These are phyloP conservation scores for Drosophila paulistorum DNA, from an alignment of 1,140 invertebrate species.

Conservation along the genomic window DNA sequence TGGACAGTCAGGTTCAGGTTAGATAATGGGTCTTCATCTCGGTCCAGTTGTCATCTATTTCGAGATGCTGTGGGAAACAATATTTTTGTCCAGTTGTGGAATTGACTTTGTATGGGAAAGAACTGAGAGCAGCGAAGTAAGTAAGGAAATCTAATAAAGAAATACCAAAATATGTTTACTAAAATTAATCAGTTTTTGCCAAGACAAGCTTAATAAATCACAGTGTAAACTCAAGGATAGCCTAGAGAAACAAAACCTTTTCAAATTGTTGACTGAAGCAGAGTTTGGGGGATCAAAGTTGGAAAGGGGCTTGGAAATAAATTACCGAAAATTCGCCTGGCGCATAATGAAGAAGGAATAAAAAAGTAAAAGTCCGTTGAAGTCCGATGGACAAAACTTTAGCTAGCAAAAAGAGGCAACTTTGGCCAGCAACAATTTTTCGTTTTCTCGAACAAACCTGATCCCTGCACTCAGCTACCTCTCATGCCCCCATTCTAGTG, in stretches of 20 bases:
- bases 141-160: conserved; percentile 12
- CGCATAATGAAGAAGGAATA: conserved; percentile 48
- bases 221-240: conserved; percentile 1
- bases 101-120: conserved; percentile 59
- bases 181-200: conserved; percentile 44
- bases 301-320: conserved; percentile 36
- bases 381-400: conserved; percentile 8
- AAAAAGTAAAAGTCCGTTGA: conserved; percentile 1
- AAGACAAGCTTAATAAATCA: conserved; percentile 49
- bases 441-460: background rate
- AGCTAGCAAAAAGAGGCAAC: conserved; percentile 42
- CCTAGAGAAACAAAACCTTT: conserved; percentile 24
- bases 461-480: conserved; percentile 4
- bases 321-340: conserved; percentile 54
- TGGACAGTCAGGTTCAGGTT: conserved; percentile 57
- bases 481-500: conserved; percentile 20
- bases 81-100: conserved; percentile 57
- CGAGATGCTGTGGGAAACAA: conserved; percentile 64
- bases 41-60: background rate
- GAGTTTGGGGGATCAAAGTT: conserved; percentile 12
- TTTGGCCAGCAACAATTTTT: conserved; percentile 56
- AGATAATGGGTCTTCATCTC: conserved; percentile 18
- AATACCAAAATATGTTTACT: conserved; percentile 22
- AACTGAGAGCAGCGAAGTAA: conserved; percentile 20
- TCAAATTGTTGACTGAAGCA: conserved; percentile 39